Evolutionary conservation across 2,113 vertebrate species (phyloP), one percentile per base, ranked within the genome.

Genomic region (Menura novaehollandiae): DNA sequence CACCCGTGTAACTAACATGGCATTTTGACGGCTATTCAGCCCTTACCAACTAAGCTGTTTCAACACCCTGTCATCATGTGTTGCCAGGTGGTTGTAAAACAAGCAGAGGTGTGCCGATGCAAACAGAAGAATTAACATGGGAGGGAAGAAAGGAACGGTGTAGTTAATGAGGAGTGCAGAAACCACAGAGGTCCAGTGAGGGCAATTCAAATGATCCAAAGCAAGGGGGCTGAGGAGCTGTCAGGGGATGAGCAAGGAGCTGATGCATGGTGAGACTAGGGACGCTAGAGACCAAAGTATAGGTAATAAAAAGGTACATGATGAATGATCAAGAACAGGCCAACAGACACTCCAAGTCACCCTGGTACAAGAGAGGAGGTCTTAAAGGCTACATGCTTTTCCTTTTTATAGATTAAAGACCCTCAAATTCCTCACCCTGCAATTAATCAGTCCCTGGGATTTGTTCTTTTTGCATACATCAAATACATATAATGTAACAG

Each of bases 1-100:
- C 11, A 85, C 85, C 85, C 77, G 49, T 55, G 63, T 85, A 95
- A 95, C 88, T 93, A 80, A 94, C 89, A 43, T 92, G 95, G 91
- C 91, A 93, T 93, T 97, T 97, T 97, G 95, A 92, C 15, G 1
- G 84, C 93, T 91, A 39, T 91, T 85, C 81, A 95, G 94, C 82
- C 78, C 87, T 85, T 56, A 60, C 85, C 81, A 94, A 49, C 95
- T 96, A 92, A 93, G 77, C 55, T 85, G 71, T 97, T 96, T 72
- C 94, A 88, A 78, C 95, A 92, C 78, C 37, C 78, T 85, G 78
- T 93, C 93, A 89, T 79, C 91, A 55, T 94, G 91, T 56, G 86
- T 94, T 94, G 96, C 89, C 95, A 97, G 95, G 95, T 95, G 72
- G 60, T 76, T 97, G 96, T 95, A 96, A 95, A 95, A 94, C 77